These are phyloP conservation scores for Lasioglossum pauxillum DNA, from an alignment of 2,888 invertebrate species.

Conservation along the genomic window DNA sequence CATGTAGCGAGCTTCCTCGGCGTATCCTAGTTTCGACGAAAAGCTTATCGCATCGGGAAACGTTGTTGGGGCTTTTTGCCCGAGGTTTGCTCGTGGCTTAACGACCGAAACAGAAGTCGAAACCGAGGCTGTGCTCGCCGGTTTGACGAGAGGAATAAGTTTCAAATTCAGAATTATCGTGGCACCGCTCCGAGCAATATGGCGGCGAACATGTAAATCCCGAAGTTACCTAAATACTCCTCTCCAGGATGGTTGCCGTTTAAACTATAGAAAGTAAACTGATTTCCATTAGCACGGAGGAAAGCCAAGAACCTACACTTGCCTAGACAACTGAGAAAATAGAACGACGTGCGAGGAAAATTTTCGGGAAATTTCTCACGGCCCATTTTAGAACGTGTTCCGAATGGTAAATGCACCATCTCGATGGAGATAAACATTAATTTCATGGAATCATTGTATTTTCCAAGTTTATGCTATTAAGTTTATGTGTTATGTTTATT, in stretches of 20 bases:
- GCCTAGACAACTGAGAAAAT: not conserved
- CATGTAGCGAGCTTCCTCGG: not conserved
- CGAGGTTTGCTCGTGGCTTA: constrained; percentile 3
- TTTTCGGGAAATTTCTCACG: not conserved
- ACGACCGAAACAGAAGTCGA: constrained; percentile 16
- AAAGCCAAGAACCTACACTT: not conserved
- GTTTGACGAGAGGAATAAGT: constrained; percentile 7
- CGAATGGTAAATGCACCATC: too few relatives aligned
- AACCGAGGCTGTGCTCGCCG: not conserved
- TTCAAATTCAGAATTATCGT: not conserved
- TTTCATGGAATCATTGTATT: too few relatives aligned
- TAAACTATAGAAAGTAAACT: not conserved
- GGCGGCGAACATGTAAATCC: not conserved
- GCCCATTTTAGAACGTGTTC: not conserved
- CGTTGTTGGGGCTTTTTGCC: constrained; percentile 12
- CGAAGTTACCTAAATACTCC: not conserved
- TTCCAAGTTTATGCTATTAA: too few relatives aligned
- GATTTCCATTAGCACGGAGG: not conserved
- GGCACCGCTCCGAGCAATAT: not conserved
- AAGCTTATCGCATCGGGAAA: constrained; percentile 16
- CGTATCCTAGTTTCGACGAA: not conserved
- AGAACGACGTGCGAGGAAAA: not conserved
- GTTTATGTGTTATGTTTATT: too few relatives aligned
- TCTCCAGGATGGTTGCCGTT: not conserved
- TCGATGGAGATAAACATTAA: too few relatives aligned